Percentiles rank a stretch among this genome's conserved stretches.
phyloP scores from a whole-genome alignment of 2,797 vertebrate genomes.

The Spea hammondii region DNA sequence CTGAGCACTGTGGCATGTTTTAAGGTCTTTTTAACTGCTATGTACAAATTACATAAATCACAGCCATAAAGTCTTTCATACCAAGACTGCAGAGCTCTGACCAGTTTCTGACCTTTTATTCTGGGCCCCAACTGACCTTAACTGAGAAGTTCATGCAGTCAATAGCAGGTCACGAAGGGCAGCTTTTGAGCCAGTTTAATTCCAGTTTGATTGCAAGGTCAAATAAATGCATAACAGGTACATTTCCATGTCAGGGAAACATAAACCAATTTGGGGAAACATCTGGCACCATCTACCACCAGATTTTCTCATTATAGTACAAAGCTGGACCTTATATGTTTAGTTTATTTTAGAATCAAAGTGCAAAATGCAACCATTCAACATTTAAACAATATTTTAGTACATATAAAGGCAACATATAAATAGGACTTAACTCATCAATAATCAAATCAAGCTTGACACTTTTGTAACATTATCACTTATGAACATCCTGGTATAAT shows the following conservation, averaged over 20 bases:
- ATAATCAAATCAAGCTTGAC: too few relatives aligned
- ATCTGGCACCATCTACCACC: slow-evolving; percentile 40
- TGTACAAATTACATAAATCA: slow-evolving; percentile 90
- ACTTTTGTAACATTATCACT: too few relatives aligned
- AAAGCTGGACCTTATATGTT: neutral
- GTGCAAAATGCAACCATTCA: neutral
- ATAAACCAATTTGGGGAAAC: slow-evolving; percentile 43
- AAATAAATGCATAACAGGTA: slow-evolving; percentile 68
- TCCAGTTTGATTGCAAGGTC: slow-evolving; percentile 70
- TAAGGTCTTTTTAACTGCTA: slow-evolving; percentile 80
- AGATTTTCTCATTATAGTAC: slow-evolving; percentile 29
- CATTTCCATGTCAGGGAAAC: slow-evolving; percentile 32
- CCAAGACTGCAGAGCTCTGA: slow-evolving; percentile 75
- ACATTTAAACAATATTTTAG: too few relatives aligned
- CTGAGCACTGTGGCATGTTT: slow-evolving; percentile 70
- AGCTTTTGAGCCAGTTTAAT: slow-evolving; percentile 69
- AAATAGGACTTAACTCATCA: too few relatives aligned
- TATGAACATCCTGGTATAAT: too few relatives aligned
- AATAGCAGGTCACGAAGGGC: slow-evolving; percentile 87
- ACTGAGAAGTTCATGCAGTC: slow-evolving; percentile 89
- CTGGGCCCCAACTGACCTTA: slow-evolving; percentile 84
- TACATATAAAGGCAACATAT: too few relatives aligned
- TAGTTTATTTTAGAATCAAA: slow-evolving; percentile 3
- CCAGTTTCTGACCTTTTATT: slow-evolving; percentile 90
- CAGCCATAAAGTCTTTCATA: slow-evolving; percentile 77